phyloP scores from a whole-genome alignment of 1,140 invertebrate species.

The Andricus grossulariae region DNA sequence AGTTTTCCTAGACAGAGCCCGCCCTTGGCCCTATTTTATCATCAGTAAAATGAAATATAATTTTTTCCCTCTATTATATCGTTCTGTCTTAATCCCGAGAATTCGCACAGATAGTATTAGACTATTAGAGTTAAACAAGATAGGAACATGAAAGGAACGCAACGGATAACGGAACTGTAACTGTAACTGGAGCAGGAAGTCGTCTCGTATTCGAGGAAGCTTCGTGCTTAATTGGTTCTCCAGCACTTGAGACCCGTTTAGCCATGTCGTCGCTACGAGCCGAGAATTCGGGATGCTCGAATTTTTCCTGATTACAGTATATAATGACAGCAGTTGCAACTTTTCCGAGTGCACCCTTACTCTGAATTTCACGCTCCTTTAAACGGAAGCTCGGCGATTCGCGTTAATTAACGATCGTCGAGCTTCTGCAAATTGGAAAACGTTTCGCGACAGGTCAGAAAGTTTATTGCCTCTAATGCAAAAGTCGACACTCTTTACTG shows the following conservation, averaged over 20 bases:
- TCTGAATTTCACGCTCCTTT: neutral
- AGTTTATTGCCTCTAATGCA: neutral
- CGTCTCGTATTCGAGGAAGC: neutral
- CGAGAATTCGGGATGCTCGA: conserved; percentile 8
- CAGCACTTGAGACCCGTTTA: conserved; percentile 19
- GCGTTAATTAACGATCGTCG: conserved; percentile 15
- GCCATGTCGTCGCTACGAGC: conserved; percentile 10
- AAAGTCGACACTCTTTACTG: no score
- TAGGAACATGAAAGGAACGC: conserved; percentile 10
- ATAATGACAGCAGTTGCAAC: conserved; percentile 23
- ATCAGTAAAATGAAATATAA: no score
- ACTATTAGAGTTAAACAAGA: no score
- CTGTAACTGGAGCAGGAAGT: conserved; percentile 19
- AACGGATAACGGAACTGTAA: neutral
- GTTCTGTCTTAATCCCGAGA: no score
- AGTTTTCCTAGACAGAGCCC: no score
- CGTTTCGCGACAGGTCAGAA: neutral
- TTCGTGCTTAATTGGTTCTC: conserved; percentile 28
- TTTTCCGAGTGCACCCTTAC: neutral
- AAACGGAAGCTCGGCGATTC: neutral
- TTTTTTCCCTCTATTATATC: no score
- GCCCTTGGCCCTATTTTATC: no score
- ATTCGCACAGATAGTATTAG: no score
- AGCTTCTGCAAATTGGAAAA: conserved; percentile 12
- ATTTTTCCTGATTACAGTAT: conserved; percentile 26